Percentiles rank a stretch among this genome's conserved stretches.
These are phyloP conservation scores for Hypomecis atomaria DNA, from an alignment of 2,888 invertebrate genomes.

Conservation along the genomic window DNA sequence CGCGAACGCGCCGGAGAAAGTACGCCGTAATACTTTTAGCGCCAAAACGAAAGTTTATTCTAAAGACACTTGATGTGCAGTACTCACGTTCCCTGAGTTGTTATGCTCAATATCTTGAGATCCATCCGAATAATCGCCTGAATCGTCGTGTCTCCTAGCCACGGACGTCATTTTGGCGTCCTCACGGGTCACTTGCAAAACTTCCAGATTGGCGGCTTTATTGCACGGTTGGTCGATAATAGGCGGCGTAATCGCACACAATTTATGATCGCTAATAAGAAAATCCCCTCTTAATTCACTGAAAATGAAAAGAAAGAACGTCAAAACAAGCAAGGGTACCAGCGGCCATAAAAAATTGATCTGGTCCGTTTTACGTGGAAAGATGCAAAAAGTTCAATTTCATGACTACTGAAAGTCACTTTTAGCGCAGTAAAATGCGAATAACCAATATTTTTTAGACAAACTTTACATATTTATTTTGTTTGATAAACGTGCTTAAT, in stretches of 20 bases:
- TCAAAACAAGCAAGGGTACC: constrained; percentile 78
- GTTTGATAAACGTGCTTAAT: too few relatives aligned
- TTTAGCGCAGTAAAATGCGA: neutral
- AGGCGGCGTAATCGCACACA: constrained; percentile 57
- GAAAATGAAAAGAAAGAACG: constrained; percentile 69
- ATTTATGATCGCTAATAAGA: constrained; percentile 55
- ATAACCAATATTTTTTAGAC: too few relatives aligned
- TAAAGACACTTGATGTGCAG: constrained; percentile 42
- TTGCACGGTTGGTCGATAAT: constrained; percentile 51
- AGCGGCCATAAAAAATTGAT: constrained; percentile 72
- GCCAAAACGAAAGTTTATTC: constrained; percentile 75
- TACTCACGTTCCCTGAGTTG: constrained; percentile 78
- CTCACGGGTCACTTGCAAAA: constrained; percentile 72
- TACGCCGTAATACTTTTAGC: constrained; percentile 72
- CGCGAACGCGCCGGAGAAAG: constrained; percentile 79
- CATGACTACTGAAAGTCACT: neutral
- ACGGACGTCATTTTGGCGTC: constrained; percentile 81
- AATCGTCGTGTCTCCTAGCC: constrained; percentile 74
- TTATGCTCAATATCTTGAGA: constrained; percentile 78
- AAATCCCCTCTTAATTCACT: constrained; percentile 68
- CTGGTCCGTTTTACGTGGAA: constrained; percentile 56
- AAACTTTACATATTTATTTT: too few relatives aligned
- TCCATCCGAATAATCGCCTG: constrained; percentile 80
- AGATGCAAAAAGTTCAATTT: neutral
- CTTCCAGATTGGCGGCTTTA: constrained; percentile 76